Evolutionary conservation across 2,888 invertebrate genomes (phyloP).

Genomic region (Nipponacmea schrenckii): DNA sequence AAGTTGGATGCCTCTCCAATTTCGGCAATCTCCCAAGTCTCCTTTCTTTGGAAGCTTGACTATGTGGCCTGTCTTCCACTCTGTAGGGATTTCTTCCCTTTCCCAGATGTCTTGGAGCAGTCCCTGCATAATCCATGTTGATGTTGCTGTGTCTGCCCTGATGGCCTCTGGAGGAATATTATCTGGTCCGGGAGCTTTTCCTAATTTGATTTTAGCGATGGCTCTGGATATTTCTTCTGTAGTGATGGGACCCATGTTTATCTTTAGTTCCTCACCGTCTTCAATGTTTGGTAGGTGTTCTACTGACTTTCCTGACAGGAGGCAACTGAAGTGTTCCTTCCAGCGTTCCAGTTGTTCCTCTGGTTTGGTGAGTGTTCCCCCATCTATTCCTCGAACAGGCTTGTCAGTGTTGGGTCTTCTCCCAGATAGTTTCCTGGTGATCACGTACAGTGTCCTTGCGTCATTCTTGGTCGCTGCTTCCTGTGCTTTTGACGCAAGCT

Average conservation of each 20-base stretch:
- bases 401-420: too few relatives aligned
- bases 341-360: slow-evolving; percentile 15
- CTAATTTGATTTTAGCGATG: slow-evolving; percentile 12
- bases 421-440: too few relatives aligned
- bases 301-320: slow-evolving; percentile 14
- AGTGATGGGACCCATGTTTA: slow-evolving; percentile 8
- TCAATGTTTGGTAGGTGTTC: too few relatives aligned
- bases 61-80: slow-evolving; percentile 11
- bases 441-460: too few relatives aligned
- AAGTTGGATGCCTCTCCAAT: slow-evolving; percentile 31
- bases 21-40: slow-evolving; percentile 13
- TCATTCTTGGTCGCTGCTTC: too few relatives aligned
- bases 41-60: slow-evolving; percentile 19
- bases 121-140: slow-evolving; percentile 11
- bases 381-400: too few relatives aligned
- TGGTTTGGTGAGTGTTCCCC: slow-evolving; percentile 12
- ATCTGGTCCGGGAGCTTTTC: slow-evolving; percentile 21
- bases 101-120: slow-evolving; percentile 20
- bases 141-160: slow-evolving; percentile 13
- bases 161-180: slow-evolving; percentile 19
- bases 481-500: too few relatives aligned
- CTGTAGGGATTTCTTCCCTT: slow-evolving; percentile 14
- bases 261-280: slow-evolving; percentile 7
- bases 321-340: slow-evolving; percentile 16
- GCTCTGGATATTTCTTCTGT: slow-evolving; percentile 11